Conservation (phyloP, 2,888 invertebrate species). For the Sinopyrophorus schimmeli region DNA sequence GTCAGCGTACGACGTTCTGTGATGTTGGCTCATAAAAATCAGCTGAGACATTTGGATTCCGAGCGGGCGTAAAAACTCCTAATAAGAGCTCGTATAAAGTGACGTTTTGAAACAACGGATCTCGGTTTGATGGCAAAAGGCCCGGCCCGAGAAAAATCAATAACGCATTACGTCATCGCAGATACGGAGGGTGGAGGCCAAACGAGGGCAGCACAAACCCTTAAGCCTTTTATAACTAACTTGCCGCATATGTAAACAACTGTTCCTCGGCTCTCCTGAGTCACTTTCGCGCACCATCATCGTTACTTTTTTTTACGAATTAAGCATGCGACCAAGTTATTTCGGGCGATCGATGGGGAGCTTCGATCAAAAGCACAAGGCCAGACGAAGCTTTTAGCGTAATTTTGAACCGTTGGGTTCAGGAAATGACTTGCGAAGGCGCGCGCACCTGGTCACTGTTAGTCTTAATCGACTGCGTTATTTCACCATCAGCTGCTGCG, state of each 20-base stretch:
- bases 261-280: slow-evolving; percentile 8
- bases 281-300: too few species aligned
- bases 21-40: slow-evolving; percentile 41
- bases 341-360: slow-evolving; percentile 27
- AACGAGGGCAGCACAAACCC: slow-evolving; percentile 38
- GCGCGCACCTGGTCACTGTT: slow-evolving; percentile 41
- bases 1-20: slow-evolving; percentile 29
- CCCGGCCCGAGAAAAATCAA: slow-evolving; percentile 53
- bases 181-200: slow-evolving; percentile 39
- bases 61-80: slow-evolving; percentile 37
- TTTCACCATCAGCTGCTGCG: slow-evolving; percentile 41
- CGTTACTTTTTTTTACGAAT: too few species aligned
- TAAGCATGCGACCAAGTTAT: too few species aligned
- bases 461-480: slow-evolving; percentile 35
- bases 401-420: slow-evolving; percentile 37
- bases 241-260: slow-evolving; percentile 26
- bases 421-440: slow-evolving; percentile 46
- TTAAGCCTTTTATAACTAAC: slow-evolving; percentile 29
- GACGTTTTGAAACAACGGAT: slow-evolving; percentile 47
- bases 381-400: slow-evolving; percentile 36
- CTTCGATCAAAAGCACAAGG: slow-evolving; percentile 19
- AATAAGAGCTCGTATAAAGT: slow-evolving; percentile 49
- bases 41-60: slow-evolving; percentile 38
- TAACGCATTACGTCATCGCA: slow-evolving; percentile 52
- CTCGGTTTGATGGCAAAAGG: slow-evolving; percentile 48